phyloP scores from a whole-genome alignment of 1,140 invertebrate species.

The Penaeus vannamei region DNA sequence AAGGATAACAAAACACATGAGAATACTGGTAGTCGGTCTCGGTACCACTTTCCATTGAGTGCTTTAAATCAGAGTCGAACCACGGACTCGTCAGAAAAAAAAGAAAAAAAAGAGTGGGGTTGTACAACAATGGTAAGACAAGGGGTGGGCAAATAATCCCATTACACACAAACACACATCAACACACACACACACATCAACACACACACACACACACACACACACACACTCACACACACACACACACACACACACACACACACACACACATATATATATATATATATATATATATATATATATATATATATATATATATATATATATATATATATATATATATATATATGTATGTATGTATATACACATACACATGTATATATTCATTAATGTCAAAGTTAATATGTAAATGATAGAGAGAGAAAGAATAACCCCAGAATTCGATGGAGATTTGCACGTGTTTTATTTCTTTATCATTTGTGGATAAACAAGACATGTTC shows the following conservation, averaged over 20 bases:
- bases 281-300: background rate
- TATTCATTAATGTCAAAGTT: background rate
- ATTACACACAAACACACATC: too few species aligned
- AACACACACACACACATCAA: background rate
- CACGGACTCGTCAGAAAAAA: too few species aligned
- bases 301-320: background rate
- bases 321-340: background rate
- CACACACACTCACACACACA: constrained; percentile 6
- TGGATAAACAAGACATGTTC: too few species aligned
- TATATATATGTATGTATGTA: background rate
- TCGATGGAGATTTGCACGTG: background rate
- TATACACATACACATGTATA: background rate
- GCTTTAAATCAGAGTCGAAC: too few species aligned
- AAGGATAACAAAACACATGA: too few species aligned
- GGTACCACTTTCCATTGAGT: too few species aligned
- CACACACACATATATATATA: background rate
- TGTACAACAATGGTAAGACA: too few species aligned
- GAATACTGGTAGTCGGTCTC: too few species aligned
- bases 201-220: background rate
- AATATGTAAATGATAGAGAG: background rate
- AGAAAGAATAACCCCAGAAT: background rate
- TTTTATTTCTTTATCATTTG: background rate
- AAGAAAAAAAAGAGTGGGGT: too few species aligned
- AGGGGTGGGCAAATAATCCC: too few species aligned
- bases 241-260: constrained; percentile 19